Evolutionary conservation across 2,888 invertebrate genomes (phyloP), one percentile per base, ranked within the genome.

Genomic region (Lasioglossum zephyrum): DNA sequence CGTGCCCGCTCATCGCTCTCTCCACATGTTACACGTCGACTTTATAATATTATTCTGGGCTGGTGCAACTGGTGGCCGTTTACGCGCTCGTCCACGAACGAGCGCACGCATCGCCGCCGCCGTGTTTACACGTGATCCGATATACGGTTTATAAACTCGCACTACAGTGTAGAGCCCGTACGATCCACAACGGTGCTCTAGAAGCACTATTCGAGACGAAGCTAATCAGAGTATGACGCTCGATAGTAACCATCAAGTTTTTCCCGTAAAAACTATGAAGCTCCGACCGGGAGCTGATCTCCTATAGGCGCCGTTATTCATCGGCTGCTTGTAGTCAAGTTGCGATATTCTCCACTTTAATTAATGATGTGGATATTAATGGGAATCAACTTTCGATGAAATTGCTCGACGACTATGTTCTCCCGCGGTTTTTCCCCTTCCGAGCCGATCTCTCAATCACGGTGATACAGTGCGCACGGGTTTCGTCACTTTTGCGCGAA

Each of bases 161-260:
- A 49, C 18, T 49, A 49, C 6, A 22, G 5, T 22, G 22, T 53
- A 8, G 26, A 4, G 26, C 4, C 26, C 4, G 11, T n/a, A 5
- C 60, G 60, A 31, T 31, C 39, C 53, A 47, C 70, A 78, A 36
- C 66, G 39, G n/a, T 11, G 53, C 22, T 49, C 49, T 9, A n/a
- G 22, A 53, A 3, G 53, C 53, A n/a, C 53, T 22, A 22, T 53
- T 53, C 53, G 53, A 53, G 88, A 77, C 83, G 66, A 26, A 81
- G 84, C 78, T 91, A 92, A 91, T 91, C 89, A 89, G 92, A 91
- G 89, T 92, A 90, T 92, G 89, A 92, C 89, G 90, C 74, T 86
- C 22, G 49, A 77, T 77, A 76, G 79, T 81, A 81, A 72, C 60
- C n/a, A 57, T 70, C 47, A 44, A 18, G 70, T 2, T 70, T 47